phyloP scores from a whole-genome alignment of 2,888 invertebrate species.

The Hydroisotoma schaefferi region DNA sequence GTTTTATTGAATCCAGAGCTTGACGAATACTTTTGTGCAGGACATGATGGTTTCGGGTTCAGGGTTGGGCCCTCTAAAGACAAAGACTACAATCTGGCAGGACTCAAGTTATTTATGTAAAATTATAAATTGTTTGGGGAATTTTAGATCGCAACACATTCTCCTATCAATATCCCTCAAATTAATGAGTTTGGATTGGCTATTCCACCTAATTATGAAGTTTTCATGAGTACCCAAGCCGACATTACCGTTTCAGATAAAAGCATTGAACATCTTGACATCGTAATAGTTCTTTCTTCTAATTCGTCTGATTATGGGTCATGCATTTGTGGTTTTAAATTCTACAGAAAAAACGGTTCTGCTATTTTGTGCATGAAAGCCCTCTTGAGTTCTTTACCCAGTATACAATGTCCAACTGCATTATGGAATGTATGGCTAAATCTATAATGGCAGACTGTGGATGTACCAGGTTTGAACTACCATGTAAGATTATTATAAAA shows the following conservation, averaged over 20 bases:
- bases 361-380: background rate
- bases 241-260: background rate
- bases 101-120: too few species aligned
- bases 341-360: background rate
- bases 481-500: background rate
- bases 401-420: background rate
- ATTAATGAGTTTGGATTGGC: background rate
- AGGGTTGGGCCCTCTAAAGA: too few species aligned
- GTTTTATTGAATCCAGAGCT: background rate
- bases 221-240: background rate
- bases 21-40: background rate
- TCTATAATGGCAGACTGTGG: background rate
- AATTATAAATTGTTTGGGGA: background rate
- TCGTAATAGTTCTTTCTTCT: background rate
- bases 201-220: background rate
- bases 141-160: background rate
- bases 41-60: background rate
- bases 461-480: background rate
- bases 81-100: too few species aligned
- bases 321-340: background rate
- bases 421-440: background rate
- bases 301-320: too few species aligned
- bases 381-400: background rate
- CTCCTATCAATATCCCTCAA: background rate
- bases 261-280: background rate